phyloP scores from a whole-genome alignment of 2,113 vertebrate species.

The Accipiter virgatus region DNA sequence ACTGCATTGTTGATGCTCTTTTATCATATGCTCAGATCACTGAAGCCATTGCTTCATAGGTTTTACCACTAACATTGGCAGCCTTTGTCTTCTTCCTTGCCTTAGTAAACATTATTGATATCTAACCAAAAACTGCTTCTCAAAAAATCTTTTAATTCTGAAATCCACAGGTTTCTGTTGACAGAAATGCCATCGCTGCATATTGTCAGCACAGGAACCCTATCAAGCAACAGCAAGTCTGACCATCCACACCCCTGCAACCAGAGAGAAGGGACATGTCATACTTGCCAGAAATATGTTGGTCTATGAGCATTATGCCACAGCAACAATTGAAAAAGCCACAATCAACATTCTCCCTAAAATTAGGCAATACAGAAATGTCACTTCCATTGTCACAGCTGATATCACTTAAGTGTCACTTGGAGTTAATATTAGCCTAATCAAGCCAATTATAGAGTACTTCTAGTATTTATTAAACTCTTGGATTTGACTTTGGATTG shows the following conservation, averaged over 20 bases:
- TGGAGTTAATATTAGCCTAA: conserved; percentile 66
- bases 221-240: background rate
- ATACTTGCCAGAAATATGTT: background rate
- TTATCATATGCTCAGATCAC: background rate
- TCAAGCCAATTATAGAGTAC: conserved; percentile 68
- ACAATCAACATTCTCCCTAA: conserved; percentile 16
- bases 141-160: background rate
- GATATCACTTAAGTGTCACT: conserved; percentile 48
- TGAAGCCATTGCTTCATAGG: background rate
- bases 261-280: background rate
- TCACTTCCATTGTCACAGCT: conserved; percentile 45
- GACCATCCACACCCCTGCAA: background rate
- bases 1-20: background rate
- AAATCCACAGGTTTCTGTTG: background rate
- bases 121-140: background rate
- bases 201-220: background rate
- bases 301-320: background rate
- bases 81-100: background rate
- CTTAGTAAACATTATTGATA: background rate
- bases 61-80: background rate
- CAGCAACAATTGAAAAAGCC: background rate
- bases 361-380: conserved; percentile 62
- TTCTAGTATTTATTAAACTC: conserved; percentile 53
- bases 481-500: conserved; percentile 69
- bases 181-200: background rate